Conservation (phyloP, 2,888 invertebrate genomes). For the Thymelicus sylvestris region DNA sequence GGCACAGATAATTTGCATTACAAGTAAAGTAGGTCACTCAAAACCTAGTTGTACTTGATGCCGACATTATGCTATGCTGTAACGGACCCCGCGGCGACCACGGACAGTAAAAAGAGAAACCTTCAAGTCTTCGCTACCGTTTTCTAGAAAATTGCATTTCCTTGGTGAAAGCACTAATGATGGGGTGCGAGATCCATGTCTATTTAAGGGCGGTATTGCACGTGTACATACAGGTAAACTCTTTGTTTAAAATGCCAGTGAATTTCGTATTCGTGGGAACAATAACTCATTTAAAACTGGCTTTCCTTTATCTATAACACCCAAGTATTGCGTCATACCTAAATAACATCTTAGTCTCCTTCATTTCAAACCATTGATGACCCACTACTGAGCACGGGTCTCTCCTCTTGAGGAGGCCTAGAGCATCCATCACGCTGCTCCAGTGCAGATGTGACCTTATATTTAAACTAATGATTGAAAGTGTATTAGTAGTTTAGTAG, state of each 20-base stretch:
- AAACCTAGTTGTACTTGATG: slow-evolving; percentile 58
- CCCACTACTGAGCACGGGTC: too few species aligned
- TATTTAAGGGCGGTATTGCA: slow-evolving; percentile 71
- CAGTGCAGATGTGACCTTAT: too few species aligned
- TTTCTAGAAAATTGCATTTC: slow-evolving; percentile 84
- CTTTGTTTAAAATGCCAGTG: too few species aligned
- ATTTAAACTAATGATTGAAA: not conserved
- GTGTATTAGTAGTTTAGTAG: too few species aligned
- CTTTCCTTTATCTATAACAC: too few species aligned
- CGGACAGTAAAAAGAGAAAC: slow-evolving; percentile 78
- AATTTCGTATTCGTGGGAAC: too few species aligned
- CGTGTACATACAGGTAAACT: slow-evolving; percentile 43
- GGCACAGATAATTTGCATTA: slow-evolving; percentile 59
- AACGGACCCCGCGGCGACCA: slow-evolving; percentile 68
- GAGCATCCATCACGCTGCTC: too few species aligned
- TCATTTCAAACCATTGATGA: too few species aligned
- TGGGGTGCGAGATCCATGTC: slow-evolving; percentile 70
- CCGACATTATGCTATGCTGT: slow-evolving; percentile 72
- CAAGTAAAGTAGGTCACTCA: slow-evolving; percentile 63
- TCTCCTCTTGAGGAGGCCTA: too few species aligned
- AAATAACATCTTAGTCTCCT: too few species aligned
- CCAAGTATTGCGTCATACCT: too few species aligned
- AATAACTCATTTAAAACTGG: too few species aligned
- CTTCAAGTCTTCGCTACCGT: slow-evolving; percentile 77
- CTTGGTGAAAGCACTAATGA: slow-evolving; percentile 81